These are phyloP conservation scores for Burhinus bistriatus DNA, from an alignment of 2,113 vertebrate species.

Conservation along the genomic window DNA sequence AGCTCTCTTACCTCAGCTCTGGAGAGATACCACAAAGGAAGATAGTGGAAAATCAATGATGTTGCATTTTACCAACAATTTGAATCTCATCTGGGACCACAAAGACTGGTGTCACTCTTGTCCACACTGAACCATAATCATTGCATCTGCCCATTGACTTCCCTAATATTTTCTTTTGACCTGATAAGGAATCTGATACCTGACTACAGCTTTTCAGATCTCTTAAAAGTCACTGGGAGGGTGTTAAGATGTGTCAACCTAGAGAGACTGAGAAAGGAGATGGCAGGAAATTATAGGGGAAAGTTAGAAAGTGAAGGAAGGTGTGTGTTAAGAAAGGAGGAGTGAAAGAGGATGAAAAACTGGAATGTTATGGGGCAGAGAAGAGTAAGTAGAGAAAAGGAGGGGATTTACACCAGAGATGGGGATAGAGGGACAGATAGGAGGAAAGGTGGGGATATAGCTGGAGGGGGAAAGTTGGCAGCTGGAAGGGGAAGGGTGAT, in stretches of 20 bases:
- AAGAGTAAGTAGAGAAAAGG: neutral
- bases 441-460: neutral
- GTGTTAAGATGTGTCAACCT: neutral
- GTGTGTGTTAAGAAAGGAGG: neutral
- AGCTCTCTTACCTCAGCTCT: neutral
- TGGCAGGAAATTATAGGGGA: neutral
- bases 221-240: neutral
- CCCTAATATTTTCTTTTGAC: conserved; percentile 15
- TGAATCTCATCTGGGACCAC: neutral
- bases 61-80: neutral
- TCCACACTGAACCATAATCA: neutral
- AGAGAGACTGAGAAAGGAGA: neutral
- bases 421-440: neutral
- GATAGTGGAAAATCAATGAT: neutral
- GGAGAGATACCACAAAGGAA: neutral
- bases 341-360: fast-evolving
- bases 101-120: neutral
- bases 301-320: neutral
- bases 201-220: neutral
- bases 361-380: neutral
- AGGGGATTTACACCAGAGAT: neutral
- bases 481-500: neutral
- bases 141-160: neutral
- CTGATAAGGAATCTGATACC: neutral
- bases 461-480: neutral